phyloP scores from a whole-genome alignment of 2,113 vertebrate genomes.

The Odobenus rosmarus region DNA sequence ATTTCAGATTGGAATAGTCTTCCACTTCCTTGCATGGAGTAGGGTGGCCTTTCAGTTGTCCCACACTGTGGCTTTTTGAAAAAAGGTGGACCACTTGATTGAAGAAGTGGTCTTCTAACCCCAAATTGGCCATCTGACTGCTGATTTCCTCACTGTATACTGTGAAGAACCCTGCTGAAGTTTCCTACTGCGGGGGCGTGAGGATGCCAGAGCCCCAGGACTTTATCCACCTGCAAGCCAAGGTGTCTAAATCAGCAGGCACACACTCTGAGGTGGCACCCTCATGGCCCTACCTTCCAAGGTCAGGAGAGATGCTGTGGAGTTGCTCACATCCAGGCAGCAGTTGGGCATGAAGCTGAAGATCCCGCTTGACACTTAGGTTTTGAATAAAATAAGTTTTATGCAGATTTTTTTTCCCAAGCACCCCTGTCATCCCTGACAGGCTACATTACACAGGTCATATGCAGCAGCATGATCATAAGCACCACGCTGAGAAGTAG shows the following conservation, averaged over 20 bases:
- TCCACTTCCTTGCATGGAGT: background rate
- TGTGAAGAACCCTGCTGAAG: background rate
- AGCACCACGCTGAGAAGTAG: slow-evolving; percentile 63
- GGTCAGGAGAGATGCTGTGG: background rate
- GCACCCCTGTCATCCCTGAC: slow-evolving; percentile 55
- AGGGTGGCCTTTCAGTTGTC: background rate
- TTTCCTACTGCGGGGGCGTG: background rate
- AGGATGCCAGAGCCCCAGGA: background rate
- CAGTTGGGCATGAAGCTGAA: background rate
- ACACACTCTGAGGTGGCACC: background rate
- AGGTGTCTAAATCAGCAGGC: background rate
- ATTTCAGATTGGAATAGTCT: background rate
- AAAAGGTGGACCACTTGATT: background rate
- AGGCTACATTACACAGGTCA: slow-evolving; percentile 48
- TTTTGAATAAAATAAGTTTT: slow-evolving; percentile 74
- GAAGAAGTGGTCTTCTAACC: background rate
- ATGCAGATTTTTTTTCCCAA: slow-evolving; percentile 73
- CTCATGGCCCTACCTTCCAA: background rate
- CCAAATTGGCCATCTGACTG: background rate
- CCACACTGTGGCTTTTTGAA: background rate
- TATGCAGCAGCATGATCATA: slow-evolving; percentile 56
- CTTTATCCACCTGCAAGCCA: background rate
- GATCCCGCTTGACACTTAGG: slow-evolving; percentile 58
- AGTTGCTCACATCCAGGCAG: background rate
- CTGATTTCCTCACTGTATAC: background rate